These are phyloP conservation scores for Venturia canescens DNA, from an alignment of 1,140 invertebrate genomes.

Conservation along the genomic window DNA sequence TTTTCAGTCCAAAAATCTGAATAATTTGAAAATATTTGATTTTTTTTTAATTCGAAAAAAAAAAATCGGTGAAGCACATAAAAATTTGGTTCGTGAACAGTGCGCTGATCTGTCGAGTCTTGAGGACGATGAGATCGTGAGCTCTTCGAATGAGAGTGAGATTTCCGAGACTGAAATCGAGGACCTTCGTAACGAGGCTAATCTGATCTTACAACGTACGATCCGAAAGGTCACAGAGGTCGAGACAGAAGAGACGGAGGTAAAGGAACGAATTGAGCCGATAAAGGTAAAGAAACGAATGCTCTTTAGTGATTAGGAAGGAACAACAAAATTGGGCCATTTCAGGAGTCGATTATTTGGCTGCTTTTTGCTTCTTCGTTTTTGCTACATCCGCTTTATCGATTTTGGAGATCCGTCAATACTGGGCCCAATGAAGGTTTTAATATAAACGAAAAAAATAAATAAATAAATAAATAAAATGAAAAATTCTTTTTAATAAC, in stretches of 20 bases:
- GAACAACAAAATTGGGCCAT: too few species aligned
- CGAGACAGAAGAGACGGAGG: neutral
- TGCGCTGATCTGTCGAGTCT: neutral
- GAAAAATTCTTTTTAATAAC: slow-evolving; percentile 8
- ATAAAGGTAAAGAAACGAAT: neutral
- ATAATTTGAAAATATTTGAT: too few species aligned
- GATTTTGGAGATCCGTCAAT: too few species aligned
- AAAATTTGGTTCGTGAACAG: slow-evolving; percentile 9
- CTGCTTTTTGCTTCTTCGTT: too few species aligned
- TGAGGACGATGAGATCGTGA: slow-evolving; percentile 2
- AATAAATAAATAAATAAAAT: neutral
- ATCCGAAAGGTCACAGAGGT: neutral
- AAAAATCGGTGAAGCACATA: too few species aligned
- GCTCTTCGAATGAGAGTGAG: neutral
- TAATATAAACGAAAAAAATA: neutral
- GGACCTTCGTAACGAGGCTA: slow-evolving; percentile 26
- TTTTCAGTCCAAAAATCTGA: too few species aligned
- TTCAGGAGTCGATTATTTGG: too few species aligned
- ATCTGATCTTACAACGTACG: neutral
- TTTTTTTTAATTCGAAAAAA: too few species aligned
- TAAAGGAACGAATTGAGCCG: neutral
- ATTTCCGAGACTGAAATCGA: slow-evolving; percentile 40
- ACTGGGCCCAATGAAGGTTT: neutral
- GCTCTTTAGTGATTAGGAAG: too few species aligned
- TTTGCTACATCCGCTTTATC: too few species aligned